Conservation (phyloP, 2,888 invertebrate species). For the Hylaea fasciaria region DNA sequence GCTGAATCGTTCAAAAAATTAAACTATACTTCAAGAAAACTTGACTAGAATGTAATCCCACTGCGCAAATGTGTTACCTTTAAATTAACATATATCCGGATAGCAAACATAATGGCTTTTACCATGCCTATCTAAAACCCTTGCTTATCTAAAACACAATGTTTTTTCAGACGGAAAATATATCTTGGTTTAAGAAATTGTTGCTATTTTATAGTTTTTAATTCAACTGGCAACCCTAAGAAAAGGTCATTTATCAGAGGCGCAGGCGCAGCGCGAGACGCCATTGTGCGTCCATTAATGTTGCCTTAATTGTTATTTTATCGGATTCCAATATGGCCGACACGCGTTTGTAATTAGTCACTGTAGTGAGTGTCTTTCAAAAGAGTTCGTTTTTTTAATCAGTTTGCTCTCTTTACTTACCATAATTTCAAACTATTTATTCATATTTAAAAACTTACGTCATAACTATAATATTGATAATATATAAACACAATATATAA, state of each 20-base stretch:
- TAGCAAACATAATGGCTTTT: too few species aligned
- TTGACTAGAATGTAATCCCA: too few species aligned
- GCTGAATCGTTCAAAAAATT: not conserved
- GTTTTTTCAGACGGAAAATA: too few species aligned
- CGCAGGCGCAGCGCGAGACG: slow-evolving; percentile 66
- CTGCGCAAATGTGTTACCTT: too few species aligned
- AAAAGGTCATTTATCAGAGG: slow-evolving; percentile 78
- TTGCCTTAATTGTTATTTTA: slow-evolving; percentile 82
- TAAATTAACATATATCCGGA: too few species aligned
- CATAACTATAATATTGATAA: too few species aligned
- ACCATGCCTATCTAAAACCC: too few species aligned
- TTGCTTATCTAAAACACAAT: too few species aligned
- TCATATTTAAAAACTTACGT: too few species aligned
- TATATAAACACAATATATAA: too few species aligned
- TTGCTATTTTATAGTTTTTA: not conserved
- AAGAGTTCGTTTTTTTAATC: slow-evolving; percentile 3
- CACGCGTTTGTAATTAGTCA: slow-evolving; percentile 73
- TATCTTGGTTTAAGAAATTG: too few species aligned
- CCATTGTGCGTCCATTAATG: slow-evolving; percentile 77
- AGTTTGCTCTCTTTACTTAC: not conserved
- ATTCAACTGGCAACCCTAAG: slow-evolving; percentile 34
- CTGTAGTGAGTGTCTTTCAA: slow-evolving; percentile 45
- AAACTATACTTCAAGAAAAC: too few species aligned
- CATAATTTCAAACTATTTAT: not conserved
- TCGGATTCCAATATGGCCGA: slow-evolving; percentile 77